Percentiles rank a stretch among this genome's conserved stretches.
Conservation (phyloP, 2,888 invertebrate genomes). For the Drymonia ruficornis region DNA sequence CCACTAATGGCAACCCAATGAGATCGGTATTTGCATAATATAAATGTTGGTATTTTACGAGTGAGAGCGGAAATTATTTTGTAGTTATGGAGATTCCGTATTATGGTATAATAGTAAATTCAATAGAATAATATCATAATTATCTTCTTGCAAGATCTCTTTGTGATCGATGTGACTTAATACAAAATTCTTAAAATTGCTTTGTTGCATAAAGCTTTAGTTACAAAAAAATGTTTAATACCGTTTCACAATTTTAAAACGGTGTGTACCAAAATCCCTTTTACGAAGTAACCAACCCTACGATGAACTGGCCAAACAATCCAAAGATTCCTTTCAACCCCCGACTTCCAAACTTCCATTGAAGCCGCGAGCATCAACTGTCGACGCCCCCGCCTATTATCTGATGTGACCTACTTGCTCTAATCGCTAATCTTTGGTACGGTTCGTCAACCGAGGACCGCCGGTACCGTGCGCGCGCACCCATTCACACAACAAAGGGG, state of each 20-base stretch:
- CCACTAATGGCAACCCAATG: conserved; percentile 1
- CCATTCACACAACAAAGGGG: conserved; percentile 56
- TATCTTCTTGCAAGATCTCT: no score
- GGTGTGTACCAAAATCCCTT: no score
- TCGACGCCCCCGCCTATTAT: conserved; percentile 35
- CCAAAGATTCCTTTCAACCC: conserved; percentile 6
- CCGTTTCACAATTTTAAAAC: no score
- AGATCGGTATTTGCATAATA: conserved; percentile 3
- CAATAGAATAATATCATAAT: no score
- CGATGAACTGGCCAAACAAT: neutral
- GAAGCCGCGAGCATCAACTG: conserved; percentile 26
- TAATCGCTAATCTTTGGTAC: conserved; percentile 47
- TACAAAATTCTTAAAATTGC: no score
- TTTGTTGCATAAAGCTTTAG: no score
- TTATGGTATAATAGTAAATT: no score
- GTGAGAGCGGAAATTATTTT: neutral
- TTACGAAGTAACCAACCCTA: neutral
- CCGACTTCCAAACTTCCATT: conserved; percentile 33
- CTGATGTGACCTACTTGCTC: conserved; percentile 57
- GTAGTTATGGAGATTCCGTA: no score
- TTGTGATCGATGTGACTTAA: no score
- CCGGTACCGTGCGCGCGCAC: conserved; percentile 70
- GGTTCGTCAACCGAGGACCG: conserved; percentile 39
- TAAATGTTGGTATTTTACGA: neutral
- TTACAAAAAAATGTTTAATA: no score